Evolutionary conservation across 2,113 vertebrate genomes (phyloP), one percentile per base, ranked within the genome.

Genomic region (Pelobates fuscus): DNA sequence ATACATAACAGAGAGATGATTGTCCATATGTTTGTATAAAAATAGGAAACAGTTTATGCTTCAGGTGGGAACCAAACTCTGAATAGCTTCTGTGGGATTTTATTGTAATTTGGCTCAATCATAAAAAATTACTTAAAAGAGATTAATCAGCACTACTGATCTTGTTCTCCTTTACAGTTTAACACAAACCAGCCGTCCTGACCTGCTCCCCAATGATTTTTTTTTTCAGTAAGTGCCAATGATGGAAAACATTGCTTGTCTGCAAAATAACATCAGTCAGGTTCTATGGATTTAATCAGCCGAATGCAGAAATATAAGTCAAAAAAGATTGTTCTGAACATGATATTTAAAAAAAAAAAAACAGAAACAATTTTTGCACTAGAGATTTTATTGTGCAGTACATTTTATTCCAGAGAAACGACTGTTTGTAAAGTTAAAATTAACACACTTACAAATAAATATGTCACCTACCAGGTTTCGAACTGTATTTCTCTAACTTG

Each of bases 141-240:
- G 70, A 63, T 72, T 72, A 72, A 72, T 64, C 59, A 72, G 70
- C 70, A 72, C 26, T 30, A 46, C 70, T 72, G 70, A 72, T 72
- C 70, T 72, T 72, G 60, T 74, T 65, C 70, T 63, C 32, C 63
- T 72, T 72, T 72, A 65, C 61, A 74, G 71, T 27, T 30, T 74
- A 74, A 74, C 46, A 74, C 62, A 74, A 74, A 65, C 32, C 70
- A 72, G 59, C 60, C 52, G 59, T 65, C 49, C 41, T 26, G 15
- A 43, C 27, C 57, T 74, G 61, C 60, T 65, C 61, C 49, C 61
- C 49, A 41, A 27, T 37, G 61, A 74, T 57, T 74, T 46, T 52
- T 52, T 74, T 10, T 74, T 57, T 74, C 61, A 65, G 49, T 65
- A 65, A 74, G 71, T 74, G 61, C 61, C 71, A 74, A 65, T 74